phyloP scores from a whole-genome alignment of 2,888 invertebrate species.

The Calameuta filiformis region DNA sequence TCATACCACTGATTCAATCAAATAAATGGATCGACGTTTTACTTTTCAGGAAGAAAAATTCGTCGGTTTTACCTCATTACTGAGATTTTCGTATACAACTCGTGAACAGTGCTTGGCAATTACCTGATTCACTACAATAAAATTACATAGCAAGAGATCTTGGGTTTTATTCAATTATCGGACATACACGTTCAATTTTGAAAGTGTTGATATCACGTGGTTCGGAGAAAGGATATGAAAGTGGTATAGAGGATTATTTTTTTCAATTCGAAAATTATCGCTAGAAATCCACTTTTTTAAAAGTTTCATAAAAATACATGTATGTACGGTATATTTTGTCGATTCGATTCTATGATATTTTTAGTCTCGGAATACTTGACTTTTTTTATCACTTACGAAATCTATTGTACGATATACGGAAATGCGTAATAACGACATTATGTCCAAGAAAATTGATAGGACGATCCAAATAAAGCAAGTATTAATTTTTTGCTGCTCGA shows the following conservation, averaged over 20 bases:
- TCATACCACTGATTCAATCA: neutral
- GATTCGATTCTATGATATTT: neutral
- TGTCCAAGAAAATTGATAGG: neutral
- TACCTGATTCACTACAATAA: neutral
- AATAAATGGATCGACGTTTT: neutral
- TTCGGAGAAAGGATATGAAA: neutral
- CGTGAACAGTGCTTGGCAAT: neutral
- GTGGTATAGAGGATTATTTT: neutral
- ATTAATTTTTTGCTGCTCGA: conserved; percentile 46
- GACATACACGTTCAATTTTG: neutral
- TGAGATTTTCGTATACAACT: neutral
- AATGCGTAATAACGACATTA: neutral
- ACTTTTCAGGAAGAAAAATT: neutral
- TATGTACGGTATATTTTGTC: neutral
- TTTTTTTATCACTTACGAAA: neutral
- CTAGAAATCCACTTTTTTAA: neutral
- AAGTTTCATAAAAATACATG: neutral
- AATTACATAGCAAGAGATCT: neutral
- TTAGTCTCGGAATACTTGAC: neutral
- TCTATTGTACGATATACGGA: neutral
- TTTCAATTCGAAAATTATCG: neutral
- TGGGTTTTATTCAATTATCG: neutral
- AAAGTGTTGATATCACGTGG: neutral
- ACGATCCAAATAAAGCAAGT: conserved; percentile 16
- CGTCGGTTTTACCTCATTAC: neutral